These are phyloP conservation scores for Amphibalanus amphitrite DNA, from an alignment of 1,140 invertebrate species.

Conservation along the genomic window DNA sequence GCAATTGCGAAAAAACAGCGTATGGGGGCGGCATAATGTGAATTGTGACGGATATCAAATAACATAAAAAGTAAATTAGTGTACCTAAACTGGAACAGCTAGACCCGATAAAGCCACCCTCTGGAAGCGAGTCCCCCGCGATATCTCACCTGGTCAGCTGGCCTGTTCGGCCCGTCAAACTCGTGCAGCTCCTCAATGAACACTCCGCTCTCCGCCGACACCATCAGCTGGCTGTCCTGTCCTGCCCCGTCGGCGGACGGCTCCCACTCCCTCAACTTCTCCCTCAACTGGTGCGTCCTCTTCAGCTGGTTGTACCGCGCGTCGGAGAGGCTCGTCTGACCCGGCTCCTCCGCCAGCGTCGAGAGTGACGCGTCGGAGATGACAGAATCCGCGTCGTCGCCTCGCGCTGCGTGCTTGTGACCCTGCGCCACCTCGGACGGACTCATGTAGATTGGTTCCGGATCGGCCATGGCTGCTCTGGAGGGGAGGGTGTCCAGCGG, in stretches of 20 bases:
- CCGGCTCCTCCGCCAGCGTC: background rate
- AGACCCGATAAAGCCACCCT: no score
- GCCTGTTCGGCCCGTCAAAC: background rate
- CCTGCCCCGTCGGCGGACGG: background rate
- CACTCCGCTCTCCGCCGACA: background rate
- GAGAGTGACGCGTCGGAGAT: background rate
- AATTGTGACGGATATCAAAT: no score
- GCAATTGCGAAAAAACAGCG: no score
- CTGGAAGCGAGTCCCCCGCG: no score
- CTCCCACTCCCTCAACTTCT: background rate
- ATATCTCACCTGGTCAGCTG: background rate
- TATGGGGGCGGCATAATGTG: no score
- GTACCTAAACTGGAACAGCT: no score
- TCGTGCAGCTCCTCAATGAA: constrained; percentile 3
- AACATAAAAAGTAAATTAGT: no score
- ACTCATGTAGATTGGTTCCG: constrained; percentile 1
- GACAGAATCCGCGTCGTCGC: background rate
- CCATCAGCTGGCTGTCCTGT: background rate
- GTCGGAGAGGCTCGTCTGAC: background rate
- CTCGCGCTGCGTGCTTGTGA: background rate
- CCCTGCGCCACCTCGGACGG: constrained; percentile 2
- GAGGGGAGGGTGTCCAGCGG: no score
- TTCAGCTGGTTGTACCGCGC: background rate
- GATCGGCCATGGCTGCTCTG: background rate
- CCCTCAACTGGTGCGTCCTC: background rate